phyloP scores from a whole-genome alignment of 2,797 vertebrate genomes.

The Coregonus sp. region DNA sequence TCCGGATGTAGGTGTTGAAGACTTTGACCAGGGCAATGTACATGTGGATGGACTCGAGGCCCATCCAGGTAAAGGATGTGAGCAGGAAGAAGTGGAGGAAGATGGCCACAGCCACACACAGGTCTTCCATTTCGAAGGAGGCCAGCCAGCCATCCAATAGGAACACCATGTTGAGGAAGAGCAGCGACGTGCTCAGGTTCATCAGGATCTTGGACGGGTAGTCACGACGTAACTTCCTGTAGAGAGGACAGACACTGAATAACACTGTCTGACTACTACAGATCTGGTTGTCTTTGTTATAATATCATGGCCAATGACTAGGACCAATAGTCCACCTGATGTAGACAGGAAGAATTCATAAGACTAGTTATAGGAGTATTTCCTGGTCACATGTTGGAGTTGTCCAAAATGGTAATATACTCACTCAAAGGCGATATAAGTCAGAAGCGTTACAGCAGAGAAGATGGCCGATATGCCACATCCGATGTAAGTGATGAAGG shows the following conservation, averaged over 20 bases:
- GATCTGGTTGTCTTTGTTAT: background rate
- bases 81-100: conserved; percentile 94
- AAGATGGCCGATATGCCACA: conserved; percentile 94
- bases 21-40: conserved; percentile 98
- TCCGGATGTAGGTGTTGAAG: conserved; percentile 95
- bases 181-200: conserved; percentile 92
- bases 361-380: background rate
- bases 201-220: conserved; percentile 98
- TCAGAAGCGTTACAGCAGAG: conserved; percentile 91
- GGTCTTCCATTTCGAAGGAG: conserved; percentile 72
- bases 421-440: conserved; percentile 97
- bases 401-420: conserved; percentile 54
- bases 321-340: background rate
- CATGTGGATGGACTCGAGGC: conserved; percentile 96
- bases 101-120: conserved; percentile 83
- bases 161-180: conserved; percentile 91
- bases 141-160: conserved; percentile 93
- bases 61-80: conserved; percentile 98
- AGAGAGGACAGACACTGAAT: background rate
- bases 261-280: background rate
- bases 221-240: conserved; percentile 90
- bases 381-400: background rate
- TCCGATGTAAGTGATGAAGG: conserved; percentile 92
- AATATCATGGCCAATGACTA: background rate
- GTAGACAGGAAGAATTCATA: background rate